phyloP scores from a whole-genome alignment of 2,113 vertebrate species.

The Tachycineta bicolor region DNA sequence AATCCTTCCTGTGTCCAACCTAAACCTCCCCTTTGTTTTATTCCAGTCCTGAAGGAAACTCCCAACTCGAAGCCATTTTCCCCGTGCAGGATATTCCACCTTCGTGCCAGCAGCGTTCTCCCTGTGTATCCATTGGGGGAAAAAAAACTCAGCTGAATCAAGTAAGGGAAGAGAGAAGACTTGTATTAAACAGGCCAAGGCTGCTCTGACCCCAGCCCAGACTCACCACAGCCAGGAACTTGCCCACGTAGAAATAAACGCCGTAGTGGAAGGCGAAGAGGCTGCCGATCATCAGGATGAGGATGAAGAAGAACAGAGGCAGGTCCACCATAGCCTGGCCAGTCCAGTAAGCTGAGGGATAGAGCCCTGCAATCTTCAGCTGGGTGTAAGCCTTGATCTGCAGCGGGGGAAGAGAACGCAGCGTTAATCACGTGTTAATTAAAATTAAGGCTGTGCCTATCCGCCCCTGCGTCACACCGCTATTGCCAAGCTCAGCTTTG shows the following conservation, averaged over 20 bases:
- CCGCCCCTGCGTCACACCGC: accelerated
- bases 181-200: accelerated
- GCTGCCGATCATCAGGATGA: constrained; percentile 84
- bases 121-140: accelerated
- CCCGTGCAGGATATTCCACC: accelerated
- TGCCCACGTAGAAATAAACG: constrained; percentile 83
- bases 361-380: constrained; percentile 90
- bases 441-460: accelerated
- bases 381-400: constrained; percentile 94
- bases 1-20: not conserved
- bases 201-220: not conserved
- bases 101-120: not conserved
- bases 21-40: not conserved
- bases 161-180: accelerated
- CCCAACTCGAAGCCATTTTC: not conserved
- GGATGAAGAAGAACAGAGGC: constrained; percentile 87
- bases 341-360: constrained; percentile 95
- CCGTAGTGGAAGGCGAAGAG: constrained; percentile 90
- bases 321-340: constrained; percentile 90
- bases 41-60: not conserved
- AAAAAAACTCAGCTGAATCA: not conserved
- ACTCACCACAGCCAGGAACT: constrained; percentile 88
- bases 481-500: not conserved
- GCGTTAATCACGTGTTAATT: accelerated
- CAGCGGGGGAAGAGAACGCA: not conserved